Base-by-base conservation (phyloP, 2,113 vertebrate genomes). In the Cebus imitator region DNA sequence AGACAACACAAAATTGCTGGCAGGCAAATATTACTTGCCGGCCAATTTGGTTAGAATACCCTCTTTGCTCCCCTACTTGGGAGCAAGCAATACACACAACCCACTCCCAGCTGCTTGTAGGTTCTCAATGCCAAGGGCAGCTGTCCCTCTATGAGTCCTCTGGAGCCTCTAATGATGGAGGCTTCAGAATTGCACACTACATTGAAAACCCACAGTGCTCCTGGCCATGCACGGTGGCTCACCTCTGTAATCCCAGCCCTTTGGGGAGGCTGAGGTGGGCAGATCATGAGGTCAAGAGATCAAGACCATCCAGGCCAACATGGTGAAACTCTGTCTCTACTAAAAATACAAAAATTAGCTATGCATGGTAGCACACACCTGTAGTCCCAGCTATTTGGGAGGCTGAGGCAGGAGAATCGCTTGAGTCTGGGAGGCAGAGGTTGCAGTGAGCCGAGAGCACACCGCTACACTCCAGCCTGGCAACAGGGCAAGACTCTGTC, bases 161-260 rank as follows among this genome's bases (percentile, higher is more conserved):
- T 5, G 0, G 75, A 82, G 52, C 64, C 43, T 45, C 80, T 94
- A 58, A 90, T 90, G 94, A 86, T 9, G 75, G 23, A 50, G 87
- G 88, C 52, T 76, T 55, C 58, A 30, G 55, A 66, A 90, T 18
- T 25, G n/a, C 79, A 88, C 57, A n/a, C 5, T 11, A 8, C 35
- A 81, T 97, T 87, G 94, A 92, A 90, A 79, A 40, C 78, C 84
- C 84, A 87, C 72, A 50, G 82, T 12, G 30, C 12, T 91, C 66
- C 68, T 93, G 58, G 58, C 58, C 11, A 27, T 3, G 58, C 11
- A 12, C 1, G 5, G 61, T 13, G 27, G 61, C 61, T 30, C 61
- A 64, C 0, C 5, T 6, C 12, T 64, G 27, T 64, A 64, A 64
- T 13, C 11, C 61, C 27, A 64, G 61, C 61, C 30, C 27, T 64